Conservation (phyloP, 2,888 invertebrate genomes). For the Helobdella robusta region DNA sequence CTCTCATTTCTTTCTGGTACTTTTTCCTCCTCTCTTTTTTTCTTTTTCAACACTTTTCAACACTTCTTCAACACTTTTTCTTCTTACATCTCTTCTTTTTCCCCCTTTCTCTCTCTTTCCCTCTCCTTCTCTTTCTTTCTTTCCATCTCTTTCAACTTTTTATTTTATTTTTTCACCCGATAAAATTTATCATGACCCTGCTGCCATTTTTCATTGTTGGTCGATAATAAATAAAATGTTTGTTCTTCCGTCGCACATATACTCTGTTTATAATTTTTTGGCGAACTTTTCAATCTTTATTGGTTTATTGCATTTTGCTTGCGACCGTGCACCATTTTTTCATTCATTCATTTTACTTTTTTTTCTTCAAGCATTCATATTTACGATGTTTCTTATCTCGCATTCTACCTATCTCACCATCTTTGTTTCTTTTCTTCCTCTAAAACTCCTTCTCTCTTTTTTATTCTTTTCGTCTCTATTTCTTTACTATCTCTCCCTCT, state of each 20-base stretch:
- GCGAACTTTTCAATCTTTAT: too few species aligned
- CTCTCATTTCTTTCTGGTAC: not conserved
- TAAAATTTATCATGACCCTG: not conserved
- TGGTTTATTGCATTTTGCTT: too few species aligned
- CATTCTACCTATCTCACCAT: not conserved
- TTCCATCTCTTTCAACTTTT: not conserved
- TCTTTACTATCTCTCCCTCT: too few species aligned
- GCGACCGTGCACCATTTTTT: not conserved
- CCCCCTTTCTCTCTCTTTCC: not conserved
- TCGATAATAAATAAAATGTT: not conserved
- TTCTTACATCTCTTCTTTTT: not conserved
- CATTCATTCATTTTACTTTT: not conserved
- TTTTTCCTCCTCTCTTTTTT: not conserved
- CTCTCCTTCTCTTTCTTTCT: not conserved
- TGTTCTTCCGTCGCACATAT: too few species aligned
- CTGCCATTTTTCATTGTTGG: not conserved
- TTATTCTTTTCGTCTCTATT: not conserved
- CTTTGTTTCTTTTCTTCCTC: not conserved
- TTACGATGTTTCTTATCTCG: not conserved
- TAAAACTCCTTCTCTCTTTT: not conserved
- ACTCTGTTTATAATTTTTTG: too few species aligned
- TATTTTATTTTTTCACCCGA: not conserved
- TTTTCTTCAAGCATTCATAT: not conserved
- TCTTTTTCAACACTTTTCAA: not conserved
- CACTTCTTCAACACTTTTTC: not conserved